Evolutionary conservation across 2,888 invertebrate genomes (phyloP).

Genomic region (Julus scanicus): DNA sequence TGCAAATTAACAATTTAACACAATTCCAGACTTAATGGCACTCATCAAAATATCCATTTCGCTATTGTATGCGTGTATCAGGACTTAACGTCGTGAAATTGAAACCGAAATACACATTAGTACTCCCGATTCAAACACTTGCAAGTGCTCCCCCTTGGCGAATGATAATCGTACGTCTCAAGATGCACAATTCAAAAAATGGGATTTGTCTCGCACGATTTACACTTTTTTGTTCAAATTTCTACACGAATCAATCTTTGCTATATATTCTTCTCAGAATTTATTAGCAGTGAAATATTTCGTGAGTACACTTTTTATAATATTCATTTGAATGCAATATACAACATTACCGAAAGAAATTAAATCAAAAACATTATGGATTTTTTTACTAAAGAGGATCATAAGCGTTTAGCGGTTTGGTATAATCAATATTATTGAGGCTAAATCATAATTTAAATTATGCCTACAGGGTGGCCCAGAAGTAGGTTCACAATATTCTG

Average conservation of each 20-base stretch:
- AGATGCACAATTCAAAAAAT: background rate
- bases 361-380: too few relatives aligned
- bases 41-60: slow-evolving; percentile 44
- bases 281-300: background rate
- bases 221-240: background rate
- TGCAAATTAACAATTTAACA: slow-evolving; percentile 45
- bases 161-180: background rate
- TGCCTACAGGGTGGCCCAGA: too few relatives aligned
- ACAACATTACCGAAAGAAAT: too few relatives aligned
- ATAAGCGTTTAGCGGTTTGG: too few relatives aligned
- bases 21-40: slow-evolving; percentile 27
- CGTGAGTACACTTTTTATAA: too few relatives aligned
- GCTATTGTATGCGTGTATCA: background rate
- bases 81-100: background rate
- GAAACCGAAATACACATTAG: background rate
- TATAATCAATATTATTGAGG: too few relatives aligned
- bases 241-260: background rate
- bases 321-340: too few relatives aligned
- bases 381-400: too few relatives aligned
- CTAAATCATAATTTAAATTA: too few relatives aligned
- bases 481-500: too few relatives aligned
- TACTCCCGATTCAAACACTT: background rate
- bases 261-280: background rate
- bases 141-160: background rate
- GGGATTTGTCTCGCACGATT: background rate